A percentile compares a stretch with the other conserved stretches of the same genome.
These are phyloP conservation scores for Gadus chalcogrammus DNA, from an alignment of 2,113 vertebrate species.

Conservation along the genomic window DNA sequence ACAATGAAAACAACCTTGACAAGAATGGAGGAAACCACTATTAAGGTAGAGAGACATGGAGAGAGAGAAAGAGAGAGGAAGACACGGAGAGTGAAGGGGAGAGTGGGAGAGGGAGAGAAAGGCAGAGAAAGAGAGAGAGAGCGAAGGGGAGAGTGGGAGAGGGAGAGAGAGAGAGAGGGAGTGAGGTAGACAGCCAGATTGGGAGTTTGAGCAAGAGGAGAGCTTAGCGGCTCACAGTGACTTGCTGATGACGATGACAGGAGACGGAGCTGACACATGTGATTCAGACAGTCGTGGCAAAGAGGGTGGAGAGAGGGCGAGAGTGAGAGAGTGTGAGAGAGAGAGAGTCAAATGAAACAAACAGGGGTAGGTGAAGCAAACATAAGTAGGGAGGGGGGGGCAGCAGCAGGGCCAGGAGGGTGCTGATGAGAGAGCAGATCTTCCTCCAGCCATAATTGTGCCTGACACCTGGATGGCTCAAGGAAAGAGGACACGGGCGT, in stretches of 20 bases:
- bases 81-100: not conserved
- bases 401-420: slow-evolving; percentile 16
- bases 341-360: slow-evolving; percentile 17
- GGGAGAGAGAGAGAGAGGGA: not conserved
- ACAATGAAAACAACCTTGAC: too few relatives aligned
- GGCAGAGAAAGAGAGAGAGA: not conserved
- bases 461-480: slow-evolving; percentile 20
- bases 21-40: not conserved
- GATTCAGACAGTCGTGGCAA: slow-evolving; percentile 41
- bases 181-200: not conserved
- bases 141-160: not conserved
- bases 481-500: slow-evolving; percentile 1
- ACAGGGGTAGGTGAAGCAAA: not conserved
- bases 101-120: not conserved
- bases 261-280: slow-evolving; percentile 46
- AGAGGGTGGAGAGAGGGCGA: slow-evolving; percentile 11
- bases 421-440: slow-evolving; percentile 25
- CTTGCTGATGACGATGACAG: slow-evolving; percentile 37
- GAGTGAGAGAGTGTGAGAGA: slow-evolving; percentile 3
- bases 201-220: slow-evolving; percentile 25
- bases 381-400: slow-evolving; percentile 6
- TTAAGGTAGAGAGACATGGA: not conserved
- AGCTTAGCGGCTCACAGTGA: slow-evolving; percentile 16
- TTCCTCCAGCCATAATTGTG: slow-evolving; percentile 17
- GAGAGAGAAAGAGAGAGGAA: not conserved